A percentile compares a stretch with the other conserved stretches of the same genome.
phyloP scores from a whole-genome alignment of 2,888 invertebrate species.

The Trissolcus brochymenae region DNA sequence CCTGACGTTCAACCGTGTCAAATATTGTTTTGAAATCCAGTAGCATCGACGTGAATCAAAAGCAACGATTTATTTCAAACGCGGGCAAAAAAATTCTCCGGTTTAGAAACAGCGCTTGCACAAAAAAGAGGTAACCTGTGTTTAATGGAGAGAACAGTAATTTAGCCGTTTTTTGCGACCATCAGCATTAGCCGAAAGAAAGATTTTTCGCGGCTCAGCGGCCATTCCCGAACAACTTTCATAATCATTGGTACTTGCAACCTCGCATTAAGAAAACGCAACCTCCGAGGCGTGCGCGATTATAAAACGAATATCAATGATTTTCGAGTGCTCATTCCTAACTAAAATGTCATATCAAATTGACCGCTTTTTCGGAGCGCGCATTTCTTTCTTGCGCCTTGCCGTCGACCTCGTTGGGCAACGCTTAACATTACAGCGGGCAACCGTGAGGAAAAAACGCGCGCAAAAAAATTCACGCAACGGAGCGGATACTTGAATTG shows the following conservation, averaged over 20 bases:
- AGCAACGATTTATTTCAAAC: neutral
- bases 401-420: slow-evolving; percentile 8
- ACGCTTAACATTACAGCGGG: slow-evolving; percentile 10
- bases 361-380: slow-evolving; percentile 10
- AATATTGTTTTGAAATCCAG: too few relatives aligned
- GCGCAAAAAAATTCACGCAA: slow-evolving; percentile 2
- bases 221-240: slow-evolving; percentile 19
- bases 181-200: slow-evolving; percentile 4
- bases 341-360: slow-evolving; percentile 33
- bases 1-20: too few relatives aligned
- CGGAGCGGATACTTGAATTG: slow-evolving; percentile 19
- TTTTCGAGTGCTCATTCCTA: neutral
- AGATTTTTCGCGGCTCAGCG: slow-evolving; percentile 11
- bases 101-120: neutral
- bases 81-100: too few relatives aligned
- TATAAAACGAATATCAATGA: slow-evolving; percentile 21
- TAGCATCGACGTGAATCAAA: too few relatives aligned
- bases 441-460: neutral
- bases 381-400: slow-evolving; percentile 8
- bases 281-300: slow-evolving; percentile 2
- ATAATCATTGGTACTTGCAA: slow-evolving; percentile 17
- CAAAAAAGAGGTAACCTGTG: neutral
- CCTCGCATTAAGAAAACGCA: slow-evolving; percentile 19
- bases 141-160: slow-evolving; percentile 6
- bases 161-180: slow-evolving; percentile 3